Percentiles rank a stretch among this genome's conserved stretches.
Conservation (phyloP, 2,888 invertebrate genomes). For the Panopea generosa region DNA sequence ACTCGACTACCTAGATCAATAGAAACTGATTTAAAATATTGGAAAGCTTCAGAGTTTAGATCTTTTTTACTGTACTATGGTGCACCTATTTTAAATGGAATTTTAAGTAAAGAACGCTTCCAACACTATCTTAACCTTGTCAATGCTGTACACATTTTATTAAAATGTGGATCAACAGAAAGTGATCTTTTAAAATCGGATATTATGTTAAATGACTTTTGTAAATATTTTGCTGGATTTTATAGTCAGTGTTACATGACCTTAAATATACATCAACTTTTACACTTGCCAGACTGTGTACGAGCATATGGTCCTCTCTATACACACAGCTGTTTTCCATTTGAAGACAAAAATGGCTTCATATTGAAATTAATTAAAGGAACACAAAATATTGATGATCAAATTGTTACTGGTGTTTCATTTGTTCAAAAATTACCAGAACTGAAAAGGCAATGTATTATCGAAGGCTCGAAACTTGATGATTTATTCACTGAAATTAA, state of each 20-base stretch:
- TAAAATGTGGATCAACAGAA: slow-evolving; percentile 15
- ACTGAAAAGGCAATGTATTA: slow-evolving; percentile 33
- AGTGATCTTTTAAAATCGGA: slow-evolving; percentile 12
- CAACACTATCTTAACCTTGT: slow-evolving; percentile 32
- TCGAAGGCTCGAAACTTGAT: slow-evolving; percentile 20
- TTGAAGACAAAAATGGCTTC: slow-evolving; percentile 52
- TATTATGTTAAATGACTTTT: slow-evolving; percentile 22
- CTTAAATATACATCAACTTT: slow-evolving; percentile 51
- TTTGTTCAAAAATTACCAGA: slow-evolving; percentile 55
- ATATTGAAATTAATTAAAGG: slow-evolving; percentile 49
- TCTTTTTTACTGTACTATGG: slow-evolving; percentile 34
- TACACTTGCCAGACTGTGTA: slow-evolving; percentile 52
- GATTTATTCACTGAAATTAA: slow-evolving; percentile 37
- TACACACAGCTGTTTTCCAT: slow-evolving; percentile 47
- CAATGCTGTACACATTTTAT: slow-evolving; percentile 24
- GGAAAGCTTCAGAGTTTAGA: slow-evolving; percentile 43
- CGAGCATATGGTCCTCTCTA: slow-evolving; percentile 47
- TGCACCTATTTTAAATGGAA: slow-evolving; percentile 14
- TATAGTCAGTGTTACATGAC: slow-evolving; percentile 36
- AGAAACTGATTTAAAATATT: slow-evolving; percentile 27
- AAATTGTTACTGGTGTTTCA: slow-evolving; percentile 52
- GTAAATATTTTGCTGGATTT: not conserved
- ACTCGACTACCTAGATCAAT: slow-evolving; percentile 35
- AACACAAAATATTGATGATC: slow-evolving; percentile 50
- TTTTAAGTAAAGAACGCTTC: slow-evolving; percentile 20